phyloP scores from a whole-genome alignment of 2,888 invertebrate genomes.

The Euspilapteryx auroguttella region DNA sequence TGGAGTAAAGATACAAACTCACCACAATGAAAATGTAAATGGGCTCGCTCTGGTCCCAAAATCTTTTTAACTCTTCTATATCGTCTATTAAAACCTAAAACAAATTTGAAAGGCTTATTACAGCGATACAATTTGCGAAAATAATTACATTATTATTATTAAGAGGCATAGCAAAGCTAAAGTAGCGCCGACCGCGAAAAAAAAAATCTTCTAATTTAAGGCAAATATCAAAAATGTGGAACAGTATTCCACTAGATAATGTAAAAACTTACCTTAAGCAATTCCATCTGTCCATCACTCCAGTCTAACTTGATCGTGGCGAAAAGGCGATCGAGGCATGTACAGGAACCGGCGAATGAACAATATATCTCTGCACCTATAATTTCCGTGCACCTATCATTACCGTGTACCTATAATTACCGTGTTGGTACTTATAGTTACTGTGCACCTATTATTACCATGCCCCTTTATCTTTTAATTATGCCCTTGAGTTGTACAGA shows the following conservation, averaged over 20 bases:
- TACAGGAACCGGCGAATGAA: constrained; percentile 25
- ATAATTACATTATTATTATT: no score
- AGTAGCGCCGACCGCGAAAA: no score
- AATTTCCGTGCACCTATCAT: no score
- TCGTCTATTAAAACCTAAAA: constrained; percentile 33
- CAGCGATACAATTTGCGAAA: no score
- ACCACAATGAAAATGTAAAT: constrained; percentile 38
- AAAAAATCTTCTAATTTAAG: no score
- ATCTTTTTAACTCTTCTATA: constrained; percentile 23
- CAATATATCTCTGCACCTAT: constrained; percentile 41
- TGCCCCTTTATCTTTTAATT: no score
- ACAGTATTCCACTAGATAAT: background rate
- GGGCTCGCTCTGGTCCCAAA: constrained; percentile 32
- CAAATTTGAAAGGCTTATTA: no score
- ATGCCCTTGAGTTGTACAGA: no score
- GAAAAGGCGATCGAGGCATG: constrained; percentile 29
- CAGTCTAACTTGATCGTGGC: constrained; percentile 33
- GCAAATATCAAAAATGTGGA: no score
- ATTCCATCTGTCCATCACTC: constrained; percentile 27
- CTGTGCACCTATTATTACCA: no score
- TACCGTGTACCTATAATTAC: no score
- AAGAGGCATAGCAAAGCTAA: no score
- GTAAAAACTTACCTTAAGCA: constrained; percentile 24
- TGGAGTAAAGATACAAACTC: constrained; percentile 9
- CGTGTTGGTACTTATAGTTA: background rate